These are phyloP conservation scores for Chrysemys picta DNA, from an alignment of 2,113 vertebrate genomes.

Conservation along the genomic window DNA sequence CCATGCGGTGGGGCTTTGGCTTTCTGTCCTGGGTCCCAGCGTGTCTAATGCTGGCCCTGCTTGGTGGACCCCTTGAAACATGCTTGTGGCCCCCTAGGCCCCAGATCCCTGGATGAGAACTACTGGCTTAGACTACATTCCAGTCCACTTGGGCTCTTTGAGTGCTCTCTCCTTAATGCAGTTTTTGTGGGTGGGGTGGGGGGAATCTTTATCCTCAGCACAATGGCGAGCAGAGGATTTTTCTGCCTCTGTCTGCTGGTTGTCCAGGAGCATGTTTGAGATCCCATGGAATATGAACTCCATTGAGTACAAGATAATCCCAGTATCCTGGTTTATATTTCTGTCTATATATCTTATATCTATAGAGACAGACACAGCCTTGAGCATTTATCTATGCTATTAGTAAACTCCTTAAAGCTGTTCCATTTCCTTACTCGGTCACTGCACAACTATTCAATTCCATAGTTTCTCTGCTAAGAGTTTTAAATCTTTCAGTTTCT, in stretches of 20 bases:
- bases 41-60: too few species aligned
- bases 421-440: background rate
- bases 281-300: background rate
- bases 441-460: background rate
- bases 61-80: too few species aligned
- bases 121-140: background rate
- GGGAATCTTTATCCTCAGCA: background rate
- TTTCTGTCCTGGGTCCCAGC: too few species aligned
- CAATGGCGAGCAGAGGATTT: background rate
- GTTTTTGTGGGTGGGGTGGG: rapidly evolving
- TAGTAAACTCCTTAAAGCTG: background rate
- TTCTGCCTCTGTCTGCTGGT: background rate
- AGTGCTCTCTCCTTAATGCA: background rate
- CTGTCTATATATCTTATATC: background rate
- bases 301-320: background rate
- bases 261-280: background rate
- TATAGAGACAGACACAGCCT: too few species aligned
- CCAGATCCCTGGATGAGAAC: too few species aligned
- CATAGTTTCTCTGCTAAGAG: background rate
- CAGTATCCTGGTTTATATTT: background rate
- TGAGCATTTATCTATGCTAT: background rate
- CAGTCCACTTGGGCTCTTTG: background rate
- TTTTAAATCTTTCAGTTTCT: background rate
- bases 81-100: too few species aligned
- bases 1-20: too few species aligned